Conservation (phyloP, 2,113 vertebrate genomes). For the Entosphenus tridentatus region DNA sequence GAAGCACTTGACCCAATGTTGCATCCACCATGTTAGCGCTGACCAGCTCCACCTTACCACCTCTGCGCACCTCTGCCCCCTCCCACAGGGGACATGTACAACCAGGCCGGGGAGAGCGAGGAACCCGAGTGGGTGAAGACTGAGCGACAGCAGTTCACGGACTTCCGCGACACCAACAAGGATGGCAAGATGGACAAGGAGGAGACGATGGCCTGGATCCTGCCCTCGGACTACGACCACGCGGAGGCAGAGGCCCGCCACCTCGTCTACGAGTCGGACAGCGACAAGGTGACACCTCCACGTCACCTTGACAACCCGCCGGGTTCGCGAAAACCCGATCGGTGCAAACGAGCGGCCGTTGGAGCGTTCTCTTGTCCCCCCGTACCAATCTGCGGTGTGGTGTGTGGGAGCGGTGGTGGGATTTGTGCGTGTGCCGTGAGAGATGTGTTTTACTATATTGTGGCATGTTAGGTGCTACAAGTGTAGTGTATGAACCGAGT, state of each 20-base stretch:
- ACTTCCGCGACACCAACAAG: conserved; percentile 49
- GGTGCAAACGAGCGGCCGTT: not conserved
- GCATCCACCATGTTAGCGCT: too few species aligned
- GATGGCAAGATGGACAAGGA: conserved; percentile 37
- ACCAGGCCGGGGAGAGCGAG: conserved; percentile 21
- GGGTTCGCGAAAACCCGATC: not conserved
- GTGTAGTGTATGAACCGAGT: too few species aligned
- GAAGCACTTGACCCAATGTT: too few species aligned
- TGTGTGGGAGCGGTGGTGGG: too few species aligned
- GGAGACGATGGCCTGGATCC: conserved; percentile 47
- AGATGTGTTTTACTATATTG: too few species aligned
- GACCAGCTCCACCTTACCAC: too few species aligned
- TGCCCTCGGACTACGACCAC: conserved; percentile 49
- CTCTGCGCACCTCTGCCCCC: too few species aligned
- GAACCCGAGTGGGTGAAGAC: conserved; percentile 58
- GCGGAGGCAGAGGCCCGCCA: conserved; percentile 55
- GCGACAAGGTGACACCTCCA: conserved; percentile 29
- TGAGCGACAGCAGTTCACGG: conserved; percentile 44
- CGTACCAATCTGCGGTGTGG: too few species aligned
- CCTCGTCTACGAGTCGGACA: conserved; percentile 47
- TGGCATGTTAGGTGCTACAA: too few species aligned
- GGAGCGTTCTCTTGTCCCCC: not conserved
- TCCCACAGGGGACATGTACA: conserved; percentile 44
- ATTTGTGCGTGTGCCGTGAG: too few species aligned
- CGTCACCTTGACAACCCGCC: not conserved